These are phyloP conservation scores for Isurus oxyrinchus DNA, from an alignment of 2,113 vertebrate species.

Conservation along the genomic window DNA sequence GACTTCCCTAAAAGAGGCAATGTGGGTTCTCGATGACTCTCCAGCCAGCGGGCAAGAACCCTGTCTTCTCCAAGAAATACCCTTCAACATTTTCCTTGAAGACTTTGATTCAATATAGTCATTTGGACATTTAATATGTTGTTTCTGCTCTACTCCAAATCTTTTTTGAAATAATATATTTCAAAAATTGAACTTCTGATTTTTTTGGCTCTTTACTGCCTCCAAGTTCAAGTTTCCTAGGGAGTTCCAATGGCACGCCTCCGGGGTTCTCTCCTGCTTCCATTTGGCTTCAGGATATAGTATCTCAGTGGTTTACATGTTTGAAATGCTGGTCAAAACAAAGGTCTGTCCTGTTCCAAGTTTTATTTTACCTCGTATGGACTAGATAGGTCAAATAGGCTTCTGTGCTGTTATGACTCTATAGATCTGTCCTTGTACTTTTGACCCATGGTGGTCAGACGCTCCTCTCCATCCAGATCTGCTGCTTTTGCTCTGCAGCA, in stretches of 20 bases:
- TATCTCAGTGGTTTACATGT: background rate
- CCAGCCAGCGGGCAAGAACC: no score
- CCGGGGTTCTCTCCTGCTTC: background rate
- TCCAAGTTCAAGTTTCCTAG: no score
- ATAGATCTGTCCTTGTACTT: no score
- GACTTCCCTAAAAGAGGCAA: no score
- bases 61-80: no score
- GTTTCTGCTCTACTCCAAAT: background rate
- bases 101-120: background rate
- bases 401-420: no score
- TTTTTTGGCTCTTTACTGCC: no score
- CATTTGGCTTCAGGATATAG: background rate
- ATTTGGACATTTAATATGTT: background rate
- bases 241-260: background rate
- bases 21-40: no score
- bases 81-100: background rate
- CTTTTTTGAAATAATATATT: no score
- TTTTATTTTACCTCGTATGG: background rate
- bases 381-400: no score
- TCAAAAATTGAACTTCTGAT: no score
- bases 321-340: background rate
- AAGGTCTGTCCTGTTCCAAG: background rate
- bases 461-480: background rate
- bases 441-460: background rate
- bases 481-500: background rate